Conservation (phyloP, 2,797 vertebrate species). For the Ataeniobius toweri region DNA sequence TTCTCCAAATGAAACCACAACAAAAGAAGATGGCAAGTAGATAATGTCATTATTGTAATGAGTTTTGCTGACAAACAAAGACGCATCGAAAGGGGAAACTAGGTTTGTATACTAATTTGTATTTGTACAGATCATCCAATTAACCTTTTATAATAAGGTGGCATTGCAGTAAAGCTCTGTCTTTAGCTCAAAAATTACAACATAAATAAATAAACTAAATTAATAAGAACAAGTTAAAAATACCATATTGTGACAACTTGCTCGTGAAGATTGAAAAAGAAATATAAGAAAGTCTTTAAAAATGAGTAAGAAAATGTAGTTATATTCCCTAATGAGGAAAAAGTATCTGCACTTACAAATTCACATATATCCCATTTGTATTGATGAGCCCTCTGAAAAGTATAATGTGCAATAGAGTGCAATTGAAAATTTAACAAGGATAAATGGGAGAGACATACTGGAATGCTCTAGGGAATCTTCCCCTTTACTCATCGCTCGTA, state of each 20-base stretch:
- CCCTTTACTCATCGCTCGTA: conserved; percentile 32
- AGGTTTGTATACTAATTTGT: conserved; percentile 40
- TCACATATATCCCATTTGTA: conserved; percentile 59
- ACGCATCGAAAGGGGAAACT: conserved; percentile 26
- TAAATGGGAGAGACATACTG: conserved; percentile 61
- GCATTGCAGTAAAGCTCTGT: conserved; percentile 10
- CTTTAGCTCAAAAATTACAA: conserved; percentile 19
- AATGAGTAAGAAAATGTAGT: conserved; percentile 44
- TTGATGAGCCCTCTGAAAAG: conserved; percentile 61
- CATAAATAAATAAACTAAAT: conserved; percentile 21
- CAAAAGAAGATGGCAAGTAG: conserved; percentile 40
- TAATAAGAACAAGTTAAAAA: conserved; percentile 2
- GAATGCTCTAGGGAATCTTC: conserved; percentile 47
- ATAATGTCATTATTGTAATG: conserved; percentile 60
- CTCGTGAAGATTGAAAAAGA: conserved; percentile 36
- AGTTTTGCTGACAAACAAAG: conserved; percentile 45
- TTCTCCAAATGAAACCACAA: neutral
- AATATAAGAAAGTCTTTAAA: conserved; percentile 29
- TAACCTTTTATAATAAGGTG: conserved; percentile 53
- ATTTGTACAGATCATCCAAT: conserved; percentile 48
- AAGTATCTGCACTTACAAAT: conserved; percentile 28
- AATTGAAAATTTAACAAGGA: conserved; percentile 75
- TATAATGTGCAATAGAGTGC: conserved; percentile 53
- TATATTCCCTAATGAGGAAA: conserved; percentile 41
- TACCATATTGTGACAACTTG: conserved; percentile 13